Evolutionary conservation across 2,113 vertebrate species (phyloP).

Genomic region (Alexandromys fortis): DNA sequence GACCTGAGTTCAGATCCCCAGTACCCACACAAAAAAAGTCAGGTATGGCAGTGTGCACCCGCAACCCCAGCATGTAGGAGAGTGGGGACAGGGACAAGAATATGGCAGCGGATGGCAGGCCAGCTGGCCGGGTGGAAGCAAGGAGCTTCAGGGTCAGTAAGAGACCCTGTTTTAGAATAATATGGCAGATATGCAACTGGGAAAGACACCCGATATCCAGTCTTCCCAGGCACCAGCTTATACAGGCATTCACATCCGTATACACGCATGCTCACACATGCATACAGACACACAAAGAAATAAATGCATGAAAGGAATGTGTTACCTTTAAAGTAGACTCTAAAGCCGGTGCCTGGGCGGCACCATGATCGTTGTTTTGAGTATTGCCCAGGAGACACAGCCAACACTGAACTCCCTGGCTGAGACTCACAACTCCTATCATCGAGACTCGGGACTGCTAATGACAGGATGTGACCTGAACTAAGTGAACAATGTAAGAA

Average conservation of each 20-base stretch:
- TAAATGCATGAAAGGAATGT: not conserved
- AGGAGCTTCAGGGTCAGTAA: not conserved
- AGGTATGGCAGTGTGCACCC: not conserved
- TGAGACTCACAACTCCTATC: slow-evolving; percentile 17
- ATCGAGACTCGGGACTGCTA: slow-evolving; percentile 47
- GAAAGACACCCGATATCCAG: not conserved
- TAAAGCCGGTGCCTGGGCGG: not conserved
- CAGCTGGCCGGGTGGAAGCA: no score
- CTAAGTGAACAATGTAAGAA: slow-evolving; percentile 69
- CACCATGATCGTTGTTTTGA: not conserved
- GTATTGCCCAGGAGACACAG: not conserved
- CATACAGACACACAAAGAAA: not conserved
- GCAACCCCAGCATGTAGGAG: not conserved
- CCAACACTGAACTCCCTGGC: slow-evolving; percentile 48
- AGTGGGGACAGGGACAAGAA: not conserved
- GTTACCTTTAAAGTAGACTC: not conserved
- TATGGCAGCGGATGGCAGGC: no score
- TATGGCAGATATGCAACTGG: not conserved
- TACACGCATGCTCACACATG: not conserved
- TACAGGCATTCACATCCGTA: not conserved
- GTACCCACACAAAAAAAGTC: not conserved
- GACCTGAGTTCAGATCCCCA: not conserved
- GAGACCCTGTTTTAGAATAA: not conserved
- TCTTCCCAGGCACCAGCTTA: not conserved
- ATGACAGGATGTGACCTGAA: slow-evolving; percentile 77